Evolutionary conservation across 2,888 invertebrate species (phyloP).

Genomic region (Zhengitettix transpicula): DNA sequence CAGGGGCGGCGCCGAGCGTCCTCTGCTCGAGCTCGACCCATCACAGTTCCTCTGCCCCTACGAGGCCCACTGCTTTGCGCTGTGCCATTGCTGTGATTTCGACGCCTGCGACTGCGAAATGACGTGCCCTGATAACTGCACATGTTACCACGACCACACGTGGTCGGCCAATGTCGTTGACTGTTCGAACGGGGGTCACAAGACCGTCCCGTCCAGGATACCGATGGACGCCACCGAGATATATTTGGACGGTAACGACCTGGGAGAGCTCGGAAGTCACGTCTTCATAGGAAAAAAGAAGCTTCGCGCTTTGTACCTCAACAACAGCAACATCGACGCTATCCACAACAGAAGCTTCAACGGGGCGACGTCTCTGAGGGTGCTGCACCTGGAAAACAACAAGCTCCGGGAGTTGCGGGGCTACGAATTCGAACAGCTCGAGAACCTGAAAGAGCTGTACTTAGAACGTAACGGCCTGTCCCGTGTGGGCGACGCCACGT

Average conservation of each 20-base stretch:
- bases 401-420: conserved; percentile 52
- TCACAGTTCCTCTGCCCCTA: conserved; percentile 69
- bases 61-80: conserved; percentile 65
- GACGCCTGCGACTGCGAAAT: conserved; percentile 84
- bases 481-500: conserved; percentile 57
- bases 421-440: conserved; percentile 61
- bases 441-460: conserved; percentile 55
- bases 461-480: conserved; percentile 58
- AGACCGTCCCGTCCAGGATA: conserved; percentile 57
- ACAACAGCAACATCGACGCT: conserved; percentile 57
- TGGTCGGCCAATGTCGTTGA: conserved; percentile 75
- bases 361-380: conserved; percentile 54
- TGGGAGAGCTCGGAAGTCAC: conserved; percentile 64
- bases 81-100: conserved; percentile 81
- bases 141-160: conserved; percentile 73
- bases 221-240: conserved; percentile 84
- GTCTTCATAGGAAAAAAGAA: conserved; percentile 76
- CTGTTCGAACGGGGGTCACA: conserved; percentile 59
- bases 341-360: conserved; percentile 71
- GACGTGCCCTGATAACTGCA: conserved; percentile 74
- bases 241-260: conserved; percentile 66
- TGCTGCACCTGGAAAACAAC: conserved; percentile 64
- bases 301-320: conserved; percentile 58
- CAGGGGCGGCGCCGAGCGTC: conserved; percentile 19
- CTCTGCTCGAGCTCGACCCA: conserved; percentile 48